phyloP scores from a whole-genome alignment of 1,140 invertebrate species.

The Drosophila navojoa region DNA sequence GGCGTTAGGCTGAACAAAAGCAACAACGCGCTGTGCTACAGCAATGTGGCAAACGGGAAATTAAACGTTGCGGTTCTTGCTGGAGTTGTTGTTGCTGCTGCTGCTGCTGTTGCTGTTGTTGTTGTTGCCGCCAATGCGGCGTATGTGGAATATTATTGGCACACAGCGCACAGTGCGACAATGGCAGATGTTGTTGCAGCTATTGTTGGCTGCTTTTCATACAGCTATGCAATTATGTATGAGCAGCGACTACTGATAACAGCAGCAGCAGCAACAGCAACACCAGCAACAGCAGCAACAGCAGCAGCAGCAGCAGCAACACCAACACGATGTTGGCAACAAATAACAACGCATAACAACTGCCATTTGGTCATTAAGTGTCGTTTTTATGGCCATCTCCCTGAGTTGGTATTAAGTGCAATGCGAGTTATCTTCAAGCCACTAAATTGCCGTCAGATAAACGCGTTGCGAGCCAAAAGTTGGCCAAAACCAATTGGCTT shows the following conservation, averaged over 20 bases:
- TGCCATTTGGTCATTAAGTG: constrained; percentile 67
- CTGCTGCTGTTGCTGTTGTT: not conserved
- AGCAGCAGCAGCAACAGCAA: constrained; percentile 1
- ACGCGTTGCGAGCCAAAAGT: constrained; percentile 35
- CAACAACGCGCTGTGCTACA: not conserved
- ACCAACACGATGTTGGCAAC: constrained; percentile 9
- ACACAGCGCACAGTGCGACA: constrained; percentile 44
- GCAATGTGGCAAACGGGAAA: constrained; percentile 42
- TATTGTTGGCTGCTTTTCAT: constrained; percentile 29
- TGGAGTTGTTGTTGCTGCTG: constrained; percentile 12
- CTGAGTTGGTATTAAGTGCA: constrained; percentile 66
- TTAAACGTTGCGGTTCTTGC: constrained; percentile 39
- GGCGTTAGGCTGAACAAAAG: constrained; percentile 42
- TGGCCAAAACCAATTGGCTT: constrained; percentile 15
- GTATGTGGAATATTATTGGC: constrained; percentile 76
- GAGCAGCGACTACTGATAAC: constrained; percentile 39
- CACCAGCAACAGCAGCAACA: not conserved
- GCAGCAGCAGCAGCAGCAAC: not conserved
- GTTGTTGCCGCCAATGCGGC: constrained; percentile 56
- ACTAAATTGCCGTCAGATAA: constrained; percentile 77
- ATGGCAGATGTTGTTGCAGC: constrained; percentile 10
- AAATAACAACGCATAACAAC: constrained; percentile 24
- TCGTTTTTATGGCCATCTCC: constrained; percentile 65
- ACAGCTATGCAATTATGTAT: constrained; percentile 40
- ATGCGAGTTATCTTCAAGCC: constrained; percentile 73